Evolutionary conservation across 2,797 vertebrate genomes (phyloP), one percentile per base, ranked within the genome.

Genomic region (Heterohyrax brucei): DNA sequence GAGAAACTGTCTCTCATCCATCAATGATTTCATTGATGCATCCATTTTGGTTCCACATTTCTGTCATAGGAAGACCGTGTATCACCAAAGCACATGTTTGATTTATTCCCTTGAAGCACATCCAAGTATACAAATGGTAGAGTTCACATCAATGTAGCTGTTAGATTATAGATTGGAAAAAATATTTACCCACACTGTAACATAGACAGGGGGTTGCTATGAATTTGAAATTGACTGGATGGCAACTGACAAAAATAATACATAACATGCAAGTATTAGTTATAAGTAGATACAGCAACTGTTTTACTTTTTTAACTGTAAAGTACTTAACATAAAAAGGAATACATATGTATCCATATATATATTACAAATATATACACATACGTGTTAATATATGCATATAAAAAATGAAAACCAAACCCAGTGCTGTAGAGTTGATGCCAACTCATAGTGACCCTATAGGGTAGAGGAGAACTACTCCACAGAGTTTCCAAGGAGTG

Each of bases 291-390:
- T 73, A 39, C 21, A 70, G 70, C 66, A 70, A 76, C 13, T 70
- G 39, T 64, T 87, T 70, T 86, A 33, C 68, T 85, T 85, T 94
- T 89, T 33, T 80, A 61, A n/a, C 39, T 92, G 68, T 48, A 75
- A 97, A 87, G 78, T 76, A 80, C 16, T 83, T 53, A 89, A 78
- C 48, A 59, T 10, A n/a, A 84, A 62, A 66, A 82, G 72, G 64
- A 5, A 44, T 84, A 39, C 62, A 62, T 3, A 3, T 64, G 39
- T 39, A 39, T 39, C 39, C 39, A 39, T 39, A 39, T 39, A 39
- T 39, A 39, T 39, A 39, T 39, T 39, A 39, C 39, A 39, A 39
- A 39, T 39, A 39, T 39, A 39, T 39, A 39, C 39, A 39, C 39
- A 39, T 39, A 39, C 3, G 39, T 39, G 39, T 39, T 39, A 39